Percentiles rank a stretch among this genome's conserved stretches.
Conservation (phyloP, 2,113 vertebrate species). For the Cynocephalus volans region DNA sequence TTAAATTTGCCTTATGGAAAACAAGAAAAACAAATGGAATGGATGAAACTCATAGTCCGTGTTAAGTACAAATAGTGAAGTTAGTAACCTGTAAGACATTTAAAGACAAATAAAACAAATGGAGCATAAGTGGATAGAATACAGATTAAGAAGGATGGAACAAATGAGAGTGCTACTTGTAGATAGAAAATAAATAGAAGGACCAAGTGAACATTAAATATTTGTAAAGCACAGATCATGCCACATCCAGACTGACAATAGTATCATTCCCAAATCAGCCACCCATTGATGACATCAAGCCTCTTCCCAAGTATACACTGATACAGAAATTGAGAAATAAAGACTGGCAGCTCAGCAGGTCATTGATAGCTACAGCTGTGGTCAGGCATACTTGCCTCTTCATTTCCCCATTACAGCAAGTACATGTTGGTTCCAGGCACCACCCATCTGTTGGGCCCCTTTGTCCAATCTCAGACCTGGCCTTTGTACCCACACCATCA, state of each 20-base stretch:
- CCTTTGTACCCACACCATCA: background rate
- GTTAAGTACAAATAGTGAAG: background rate
- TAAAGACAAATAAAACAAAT: background rate
- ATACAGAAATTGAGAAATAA: background rate
- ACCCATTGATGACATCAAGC: background rate
- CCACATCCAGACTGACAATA: background rate
- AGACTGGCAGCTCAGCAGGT: background rate
- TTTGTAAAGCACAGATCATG: background rate
- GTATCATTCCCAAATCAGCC: background rate
- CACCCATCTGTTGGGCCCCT: background rate
- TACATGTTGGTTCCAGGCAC: background rate
- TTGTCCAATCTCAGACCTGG: background rate
- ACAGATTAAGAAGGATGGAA: background rate
- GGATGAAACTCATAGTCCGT: background rate
- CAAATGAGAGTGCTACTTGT: background rate
- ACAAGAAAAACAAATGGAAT: background rate
- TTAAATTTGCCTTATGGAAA: background rate
- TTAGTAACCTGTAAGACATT: background rate
- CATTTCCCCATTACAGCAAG: background rate
- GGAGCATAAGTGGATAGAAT: background rate
- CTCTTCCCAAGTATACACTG: background rate
- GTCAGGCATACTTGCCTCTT: background rate
- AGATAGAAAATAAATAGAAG: background rate
- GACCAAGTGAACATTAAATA: background rate
- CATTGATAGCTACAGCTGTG: background rate